A percentile compares a stretch with the other conserved stretches of the same genome.
Conservation (phyloP, 2,113 vertebrate genomes). For the Albula goreensis region DNA sequence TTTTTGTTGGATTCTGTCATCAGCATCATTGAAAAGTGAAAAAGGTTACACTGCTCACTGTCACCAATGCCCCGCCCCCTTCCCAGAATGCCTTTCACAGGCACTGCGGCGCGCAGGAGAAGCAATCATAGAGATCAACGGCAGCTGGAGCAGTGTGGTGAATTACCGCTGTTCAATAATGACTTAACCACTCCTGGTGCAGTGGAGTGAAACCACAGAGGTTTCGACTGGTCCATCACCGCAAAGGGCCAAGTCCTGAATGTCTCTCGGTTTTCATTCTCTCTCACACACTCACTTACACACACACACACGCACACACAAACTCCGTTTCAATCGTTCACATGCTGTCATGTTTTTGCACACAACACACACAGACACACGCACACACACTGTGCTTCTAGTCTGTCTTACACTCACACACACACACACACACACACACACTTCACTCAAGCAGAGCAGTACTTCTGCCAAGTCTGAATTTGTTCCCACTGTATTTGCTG, state of each 20-base stretch:
- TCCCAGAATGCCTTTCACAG: conserved; percentile 1
- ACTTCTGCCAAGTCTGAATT: background rate
- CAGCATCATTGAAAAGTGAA: background rate
- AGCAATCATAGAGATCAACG: background rate
- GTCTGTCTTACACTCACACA: background rate
- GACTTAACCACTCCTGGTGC: conserved; percentile 6
- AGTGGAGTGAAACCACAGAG: background rate
- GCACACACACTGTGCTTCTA: background rate
- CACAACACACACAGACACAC: background rate
- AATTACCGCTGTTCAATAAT: conserved; percentile 2
- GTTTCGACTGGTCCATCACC: background rate
- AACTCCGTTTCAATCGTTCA: background rate
- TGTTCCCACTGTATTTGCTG: background rate
- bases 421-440: background rate
- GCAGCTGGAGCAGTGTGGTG: background rate
- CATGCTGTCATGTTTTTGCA: background rate
- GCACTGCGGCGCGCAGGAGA: background rate
- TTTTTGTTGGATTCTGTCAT: background rate
- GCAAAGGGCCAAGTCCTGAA: background rate
- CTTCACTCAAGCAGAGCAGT: too few relatives aligned
- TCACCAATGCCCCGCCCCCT: background rate
- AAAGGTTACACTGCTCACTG: background rate
- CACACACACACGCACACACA: background rate
- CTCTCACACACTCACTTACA: background rate
- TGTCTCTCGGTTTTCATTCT: background rate